Evolutionary conservation across 1,140 invertebrate genomes (phyloP), one percentile per base, ranked within the genome.

Genomic region (Pseudomyrmex cubaensis): DNA sequence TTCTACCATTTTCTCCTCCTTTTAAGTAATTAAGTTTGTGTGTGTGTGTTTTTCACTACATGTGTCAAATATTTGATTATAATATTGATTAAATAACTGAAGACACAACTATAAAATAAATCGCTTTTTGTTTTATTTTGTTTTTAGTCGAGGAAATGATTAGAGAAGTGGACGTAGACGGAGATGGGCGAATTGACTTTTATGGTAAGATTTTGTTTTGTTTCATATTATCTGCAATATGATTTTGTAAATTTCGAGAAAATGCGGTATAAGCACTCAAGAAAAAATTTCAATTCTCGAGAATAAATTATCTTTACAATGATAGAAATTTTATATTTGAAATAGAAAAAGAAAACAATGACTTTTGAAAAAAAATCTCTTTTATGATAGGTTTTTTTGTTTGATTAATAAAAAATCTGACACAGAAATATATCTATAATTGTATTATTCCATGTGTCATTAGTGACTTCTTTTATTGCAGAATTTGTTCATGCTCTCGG

Each of bases 121-220:
- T 46, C 8, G 48, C 2, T 35, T 35, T 35, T 35, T 35, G 35
- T 86, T 87, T 85, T 85, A 80, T 88, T 90, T 85, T 89, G 85
- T 52, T 95, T 96, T 59, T 94, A 98, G 97, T 98, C 93, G 97
- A 98, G 93, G 97, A 98, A 90, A 98, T 98, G 97, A 98, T 98
- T 89, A 97, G 98, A 92, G 97, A 98, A 95, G 97, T 98, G 5
- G 97, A 98, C 92, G 97, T 98, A 13, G 97, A 98, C 92, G 97
- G 97, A 4, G 97, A 98, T 92, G 97, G 97, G 8, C 95, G 97
- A 86, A 98, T 98, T 86, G 97, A 98, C 94, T 98, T 98, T 94
- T 97, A 98, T 89, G 97, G 97, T 97, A 95, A 95, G 94, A 92
- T 85, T 63, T 63, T 52, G n/a, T 52, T 54, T 15, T 44, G 35